Percentiles rank a stretch among this genome's conserved stretches.
These are phyloP conservation scores for Leucophenga montana DNA, from an alignment of 2,888 invertebrate genomes.

Conservation along the genomic window DNA sequence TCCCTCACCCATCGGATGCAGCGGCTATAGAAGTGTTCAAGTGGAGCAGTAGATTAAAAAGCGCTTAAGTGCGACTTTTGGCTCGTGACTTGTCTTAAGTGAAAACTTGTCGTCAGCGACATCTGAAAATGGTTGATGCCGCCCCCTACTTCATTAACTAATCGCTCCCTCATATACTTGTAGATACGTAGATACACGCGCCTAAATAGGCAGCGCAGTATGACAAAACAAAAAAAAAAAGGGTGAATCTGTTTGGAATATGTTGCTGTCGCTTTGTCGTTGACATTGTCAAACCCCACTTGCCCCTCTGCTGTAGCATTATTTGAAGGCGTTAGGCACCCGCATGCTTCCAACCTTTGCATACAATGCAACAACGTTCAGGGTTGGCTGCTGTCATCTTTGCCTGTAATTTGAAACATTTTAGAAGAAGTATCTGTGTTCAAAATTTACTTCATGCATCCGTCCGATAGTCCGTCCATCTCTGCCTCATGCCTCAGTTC, in stretches of 20 bases:
- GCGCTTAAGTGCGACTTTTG: constrained; percentile 68
- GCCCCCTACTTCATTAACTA: constrained; percentile 11
- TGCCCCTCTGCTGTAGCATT: too few relatives aligned
- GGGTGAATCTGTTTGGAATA: background rate
- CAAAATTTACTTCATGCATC: background rate
- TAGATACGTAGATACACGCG: background rate
- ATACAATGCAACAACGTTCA: background rate
- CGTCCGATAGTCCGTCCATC: background rate
- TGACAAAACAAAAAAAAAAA: background rate
- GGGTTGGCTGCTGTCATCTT: background rate
- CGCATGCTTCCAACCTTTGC: background rate
- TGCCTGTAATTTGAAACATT: constrained; percentile 17
- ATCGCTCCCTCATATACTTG: constrained; percentile 10
- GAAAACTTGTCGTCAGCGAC: constrained; percentile 31
- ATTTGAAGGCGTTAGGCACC: constrained; percentile 4
- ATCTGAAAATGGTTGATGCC: background rate
- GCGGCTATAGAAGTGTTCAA: background rate
- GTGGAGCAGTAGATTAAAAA: constrained; percentile 55
- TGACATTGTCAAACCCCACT: too few relatives aligned
- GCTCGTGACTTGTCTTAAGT: constrained; percentile 69
- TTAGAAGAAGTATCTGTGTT: background rate
- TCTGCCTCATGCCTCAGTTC: constrained; percentile 27
- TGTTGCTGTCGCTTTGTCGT: too few relatives aligned
- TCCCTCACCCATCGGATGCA: background rate
- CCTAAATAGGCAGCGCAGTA: too few relatives aligned